Evolutionary conservation across 64 coral and sea anemone species (phyloP).

Genomic region (Astreopora myriophthalma): DNA sequence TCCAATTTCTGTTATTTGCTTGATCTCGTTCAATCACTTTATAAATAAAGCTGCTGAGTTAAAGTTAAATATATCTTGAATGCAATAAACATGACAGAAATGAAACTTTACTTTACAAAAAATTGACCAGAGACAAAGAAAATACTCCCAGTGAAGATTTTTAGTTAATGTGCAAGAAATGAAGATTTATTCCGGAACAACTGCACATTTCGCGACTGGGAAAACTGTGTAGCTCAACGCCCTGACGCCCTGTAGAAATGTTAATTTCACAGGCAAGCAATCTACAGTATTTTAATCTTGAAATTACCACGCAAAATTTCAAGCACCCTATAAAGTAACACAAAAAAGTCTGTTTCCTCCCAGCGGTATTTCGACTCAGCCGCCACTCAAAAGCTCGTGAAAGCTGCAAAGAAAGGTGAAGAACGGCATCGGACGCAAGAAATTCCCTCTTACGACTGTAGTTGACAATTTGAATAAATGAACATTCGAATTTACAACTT

Average conservation of each 20-base stretch:
- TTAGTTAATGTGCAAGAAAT: not conserved
- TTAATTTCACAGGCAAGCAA: constrained; percentile 14
- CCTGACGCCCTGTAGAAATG: constrained; percentile 1
- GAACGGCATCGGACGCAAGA: too few species aligned
- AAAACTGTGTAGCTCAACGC: not conserved
- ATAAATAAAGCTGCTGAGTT: not conserved
- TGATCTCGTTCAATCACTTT: not conserved
- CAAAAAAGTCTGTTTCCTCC: too few species aligned
- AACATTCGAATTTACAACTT: constrained; percentile 22
- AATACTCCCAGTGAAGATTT: not conserved
- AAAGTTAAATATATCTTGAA: not conserved
- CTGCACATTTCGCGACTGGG: not conserved
- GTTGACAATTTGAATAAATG: constrained; percentile 41
- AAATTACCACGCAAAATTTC: not conserved
- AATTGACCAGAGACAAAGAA: not conserved
- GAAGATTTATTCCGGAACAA: not conserved
- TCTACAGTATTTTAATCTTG: not conserved
- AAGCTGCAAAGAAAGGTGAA: too few species aligned
- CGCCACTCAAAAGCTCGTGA: not conserved
- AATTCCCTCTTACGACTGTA: constrained; percentile 3
- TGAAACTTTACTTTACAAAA: not conserved
- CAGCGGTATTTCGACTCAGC: not conserved
- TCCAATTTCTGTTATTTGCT: not conserved
- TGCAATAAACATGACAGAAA: not conserved
- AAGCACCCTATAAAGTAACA: not conserved